Percentiles rank a stretch among this genome's conserved stretches.
phyloP scores from a whole-genome alignment of 2,797 vertebrate species.

The Liasis olivaceus region DNA sequence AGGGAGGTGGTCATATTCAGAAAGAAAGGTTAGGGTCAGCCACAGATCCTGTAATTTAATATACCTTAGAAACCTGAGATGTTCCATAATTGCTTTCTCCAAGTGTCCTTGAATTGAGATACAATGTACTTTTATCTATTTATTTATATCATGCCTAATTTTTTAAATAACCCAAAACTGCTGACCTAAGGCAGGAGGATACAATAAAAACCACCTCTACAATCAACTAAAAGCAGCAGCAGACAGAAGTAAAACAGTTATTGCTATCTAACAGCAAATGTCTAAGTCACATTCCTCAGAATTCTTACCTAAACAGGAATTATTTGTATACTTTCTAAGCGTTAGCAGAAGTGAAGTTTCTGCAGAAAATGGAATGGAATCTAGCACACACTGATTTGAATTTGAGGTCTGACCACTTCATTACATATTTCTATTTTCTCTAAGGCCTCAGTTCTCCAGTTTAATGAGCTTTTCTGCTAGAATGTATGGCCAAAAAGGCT shows the following conservation, averaged over 20 bases:
- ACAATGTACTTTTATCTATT: conserved; percentile 4
- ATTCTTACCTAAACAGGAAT: background rate
- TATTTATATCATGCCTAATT: conserved; percentile 11
- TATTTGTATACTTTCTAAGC: background rate
- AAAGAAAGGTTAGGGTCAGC: conserved; percentile 7
- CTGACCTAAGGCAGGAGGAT: background rate
- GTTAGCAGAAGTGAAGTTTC: background rate
- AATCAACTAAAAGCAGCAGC: background rate
- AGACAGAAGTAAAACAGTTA: background rate
- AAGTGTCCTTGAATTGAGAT: conserved; percentile 1
- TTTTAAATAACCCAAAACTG: background rate
- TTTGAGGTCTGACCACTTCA: background rate
- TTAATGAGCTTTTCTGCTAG: background rate
- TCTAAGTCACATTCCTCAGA: background rate
- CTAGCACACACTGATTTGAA: background rate
- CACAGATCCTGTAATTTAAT: background rate
- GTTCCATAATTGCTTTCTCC: background rate
- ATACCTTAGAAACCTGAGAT: conserved; percentile 25
- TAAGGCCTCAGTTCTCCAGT: background rate
- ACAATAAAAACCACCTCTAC: conserved; percentile 1
- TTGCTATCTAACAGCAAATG: background rate
- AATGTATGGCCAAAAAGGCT: background rate
- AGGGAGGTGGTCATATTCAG: conserved; percentile 23
- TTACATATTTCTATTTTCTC: background rate
- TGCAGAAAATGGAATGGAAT: background rate